Evolutionary conservation across 2,888 invertebrate species (phyloP).

Genomic region (Apoda limacodes): DNA sequence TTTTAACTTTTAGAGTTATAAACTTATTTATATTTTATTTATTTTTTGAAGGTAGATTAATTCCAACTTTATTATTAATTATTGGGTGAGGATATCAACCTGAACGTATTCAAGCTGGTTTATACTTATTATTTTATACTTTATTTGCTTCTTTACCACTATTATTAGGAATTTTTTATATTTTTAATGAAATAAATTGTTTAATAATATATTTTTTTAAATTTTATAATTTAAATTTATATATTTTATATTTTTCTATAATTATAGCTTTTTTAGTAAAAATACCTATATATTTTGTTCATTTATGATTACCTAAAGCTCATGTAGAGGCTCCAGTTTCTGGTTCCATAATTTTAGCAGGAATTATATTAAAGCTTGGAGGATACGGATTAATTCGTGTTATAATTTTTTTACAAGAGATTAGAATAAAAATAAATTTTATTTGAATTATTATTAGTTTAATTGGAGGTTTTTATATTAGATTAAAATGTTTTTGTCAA

Average conservation of each 20-base stretch:
- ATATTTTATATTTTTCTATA: constrained; percentile 65
- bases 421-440: no score
- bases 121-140: constrained; percentile 79
- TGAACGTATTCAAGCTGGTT: constrained; percentile 73
- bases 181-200: constrained; percentile 45
- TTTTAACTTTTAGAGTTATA: no score
- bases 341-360: constrained; percentile 81
- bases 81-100: constrained; percentile 75
- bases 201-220: constrained; percentile 66
- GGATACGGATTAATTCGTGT: no score
- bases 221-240: constrained; percentile 45
- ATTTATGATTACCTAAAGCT: constrained; percentile 79
- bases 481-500: no score
- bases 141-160: constrained; percentile 75
- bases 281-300: constrained; percentile 77
- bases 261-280: no score
- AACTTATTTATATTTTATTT: no score
- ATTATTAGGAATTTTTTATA: constrained; percentile 68
- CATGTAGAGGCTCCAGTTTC: constrained; percentile 81
- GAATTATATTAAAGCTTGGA: constrained; percentile 78
- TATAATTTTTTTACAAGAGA: no score
- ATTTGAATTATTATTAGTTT: no score
- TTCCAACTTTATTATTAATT: no score
- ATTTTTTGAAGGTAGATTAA: no score
- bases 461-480: no score